These are phyloP conservation scores for Atherix ibis DNA, from an alignment of 2,888 invertebrate genomes.

Conservation along the genomic window DNA sequence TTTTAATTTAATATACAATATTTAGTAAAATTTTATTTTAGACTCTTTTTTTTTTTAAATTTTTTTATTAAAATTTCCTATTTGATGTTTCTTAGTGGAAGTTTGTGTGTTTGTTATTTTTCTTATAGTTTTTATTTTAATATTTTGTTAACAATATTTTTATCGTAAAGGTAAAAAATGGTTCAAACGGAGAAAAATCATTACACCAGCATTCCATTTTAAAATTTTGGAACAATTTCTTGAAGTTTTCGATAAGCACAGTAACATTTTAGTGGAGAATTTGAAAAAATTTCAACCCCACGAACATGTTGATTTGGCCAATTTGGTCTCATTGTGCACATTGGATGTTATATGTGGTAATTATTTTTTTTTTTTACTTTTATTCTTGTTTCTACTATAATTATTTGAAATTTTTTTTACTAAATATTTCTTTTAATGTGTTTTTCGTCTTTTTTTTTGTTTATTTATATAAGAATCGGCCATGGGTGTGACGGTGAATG, in stretches of 20 bases:
- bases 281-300: slow-evolving; percentile 28
- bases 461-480: too few species aligned
- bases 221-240: slow-evolving; percentile 52
- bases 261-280: slow-evolving; percentile 38
- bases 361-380: slow-evolving; percentile 2
- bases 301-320: slow-evolving; percentile 39
- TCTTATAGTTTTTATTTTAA: too few species aligned
- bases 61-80: too few species aligned
- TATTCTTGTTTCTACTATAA: not conserved
- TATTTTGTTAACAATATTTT: not conserved
- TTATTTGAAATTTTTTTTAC: not conserved
- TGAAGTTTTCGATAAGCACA: slow-evolving; percentile 45
- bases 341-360: slow-evolving; percentile 41
- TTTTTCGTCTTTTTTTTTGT: slow-evolving; percentile 19
- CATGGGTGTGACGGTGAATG: slow-evolving; percentile 63
- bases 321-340: slow-evolving; percentile 38
- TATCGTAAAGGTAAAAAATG: slow-evolving; percentile 41
- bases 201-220: slow-evolving; percentile 62
- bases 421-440: not conserved
- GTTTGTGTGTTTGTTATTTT: not conserved
- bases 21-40: not conserved
- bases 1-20: not conserved
- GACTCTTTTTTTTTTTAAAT: not conserved
- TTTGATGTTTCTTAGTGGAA: too few species aligned
- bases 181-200: slow-evolving; percentile 44